Evolutionary conservation across 2,888 invertebrate species (phyloP), one percentile per base, ranked within the genome.

Genomic region (Chesias legatella): DNA sequence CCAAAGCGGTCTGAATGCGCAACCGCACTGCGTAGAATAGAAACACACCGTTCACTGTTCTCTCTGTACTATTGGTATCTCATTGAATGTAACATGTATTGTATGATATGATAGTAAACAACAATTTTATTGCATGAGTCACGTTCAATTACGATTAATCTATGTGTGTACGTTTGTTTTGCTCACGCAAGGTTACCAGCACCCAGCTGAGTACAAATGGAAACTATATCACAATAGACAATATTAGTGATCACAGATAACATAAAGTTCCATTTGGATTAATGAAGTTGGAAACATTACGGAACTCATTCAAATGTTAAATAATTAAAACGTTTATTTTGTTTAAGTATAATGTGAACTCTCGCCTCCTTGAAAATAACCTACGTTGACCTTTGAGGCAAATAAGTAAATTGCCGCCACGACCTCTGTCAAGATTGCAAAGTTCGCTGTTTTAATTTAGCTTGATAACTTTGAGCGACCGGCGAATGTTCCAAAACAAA

Each of bases 81-180:
- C 36, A 35, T 43, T 40, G 27, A 37, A 35, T 34, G 30, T 37
- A n/a, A n/a, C n/a, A n/a, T n/a, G n/a, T n/a, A n/a, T n/a, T n/a
- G n/a, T 17, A 17, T 17, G 13, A 17, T 43, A 46, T 42, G 41
- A 51, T 51, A 48, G 46, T 53, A 51, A 53, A 51, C 56, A 50
- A 50, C 38, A 41, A 29, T 41, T 37, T 45, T 48, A 50, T 49
- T 46, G 45, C 34, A 25, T 51, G 47, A 51, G 28, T 56, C 53
- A 55, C 50, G 34, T 21, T 23, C 47, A 51, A 53, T 53, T 47
- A 53, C 38, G 37, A 52, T 35, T 34, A 46, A 41, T 45, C 28
- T 45, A 29, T 37, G 20, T 25, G 31, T 23, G 21, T 33, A 24
- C 30, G 47, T 43, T 49, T 49, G 51, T 43, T 49, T 40, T 48